Evolutionary conservation across 2,888 invertebrate species (phyloP), one percentile per base, ranked within the genome.

Genomic region (Flabesymbios commensalis): DNA sequence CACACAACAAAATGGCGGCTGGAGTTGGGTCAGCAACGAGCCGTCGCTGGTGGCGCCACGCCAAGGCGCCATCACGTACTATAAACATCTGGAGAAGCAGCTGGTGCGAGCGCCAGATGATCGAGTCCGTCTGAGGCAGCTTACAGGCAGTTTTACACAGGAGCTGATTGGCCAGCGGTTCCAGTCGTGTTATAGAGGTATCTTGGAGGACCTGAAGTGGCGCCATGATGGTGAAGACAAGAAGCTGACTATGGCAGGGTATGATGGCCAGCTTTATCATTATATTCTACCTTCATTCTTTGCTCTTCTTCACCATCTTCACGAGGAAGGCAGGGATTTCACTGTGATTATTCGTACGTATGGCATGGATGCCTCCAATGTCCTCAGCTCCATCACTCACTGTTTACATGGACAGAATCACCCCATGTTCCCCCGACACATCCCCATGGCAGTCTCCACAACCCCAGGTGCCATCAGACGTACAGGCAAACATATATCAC

Each of bases 211-310:
- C 7, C 65, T 81, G 14, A 65, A 70, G 57, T 81, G 80, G 78
- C 33, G 66, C 22, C 67, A 74, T 57, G 64, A 60, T 2, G 49
- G 57, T n/a, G 61, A 68, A 2, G 49, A 51, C 28, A 61, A 62
- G 1, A 67, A 65, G 28, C 63, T 79, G 41, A 76, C 74, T 14
- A 78, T 76, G 75, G 51, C 57, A 0, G 75, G 75, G 2, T 57
- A 65, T 24, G 75, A 78, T 48, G 75, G 75, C 22, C 72, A 69
- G 33, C 74, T 53, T 3, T 82, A 81, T 61, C 80, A 81, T 67
- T 80, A 81, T 61, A 73, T 81, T 29, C 68, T 82, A 2, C 80
- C 80, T 1, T 75, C 79, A 2, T 74, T 81, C 31, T 78, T 79
- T 58, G 72, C 74, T 47, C 71, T 78, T 3, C 70, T 82, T 32